Evolutionary conservation across 2,888 invertebrate genomes (phyloP).

Genomic region (Cosmopolites sordidus): DNA sequence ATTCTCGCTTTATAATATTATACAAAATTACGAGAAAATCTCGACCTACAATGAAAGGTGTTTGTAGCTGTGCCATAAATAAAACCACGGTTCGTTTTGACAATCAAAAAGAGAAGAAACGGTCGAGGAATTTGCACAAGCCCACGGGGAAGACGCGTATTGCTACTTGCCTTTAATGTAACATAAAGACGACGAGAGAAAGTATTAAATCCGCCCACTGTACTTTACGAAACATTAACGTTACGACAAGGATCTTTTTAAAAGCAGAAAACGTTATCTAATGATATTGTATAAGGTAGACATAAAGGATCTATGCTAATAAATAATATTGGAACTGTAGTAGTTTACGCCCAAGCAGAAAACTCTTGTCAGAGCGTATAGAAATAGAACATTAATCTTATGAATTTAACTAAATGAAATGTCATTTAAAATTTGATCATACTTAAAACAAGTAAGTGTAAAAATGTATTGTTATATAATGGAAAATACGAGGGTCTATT

Average conservation of each 20-base stretch:
- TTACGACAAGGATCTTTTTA: constrained; percentile 17
- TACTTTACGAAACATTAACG: constrained; percentile 15
- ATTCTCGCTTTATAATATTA: too few relatives aligned
- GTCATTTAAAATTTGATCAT: too few relatives aligned
- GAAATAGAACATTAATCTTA: too few relatives aligned
- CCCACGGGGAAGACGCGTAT: not conserved
- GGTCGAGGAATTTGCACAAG: not conserved
- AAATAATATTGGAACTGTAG: constrained; percentile 21
- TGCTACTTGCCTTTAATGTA: not conserved
- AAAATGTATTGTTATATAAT: not conserved
- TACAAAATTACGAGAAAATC: too few relatives aligned
- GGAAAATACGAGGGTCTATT: too few relatives aligned
- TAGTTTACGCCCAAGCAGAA: constrained; percentile 14
- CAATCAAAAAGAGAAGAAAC: too few relatives aligned
- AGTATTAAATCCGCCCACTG: constrained; percentile 17
- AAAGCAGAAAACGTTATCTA: constrained; percentile 15
- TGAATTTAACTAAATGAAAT: too few relatives aligned
- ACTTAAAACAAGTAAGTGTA: too few relatives aligned
- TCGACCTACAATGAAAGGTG: too few relatives aligned
- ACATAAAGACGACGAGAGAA: constrained; percentile 10
- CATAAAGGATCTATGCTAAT: constrained; percentile 20
- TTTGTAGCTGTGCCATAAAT: too few relatives aligned
- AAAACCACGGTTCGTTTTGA: too few relatives aligned
- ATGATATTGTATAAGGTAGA: constrained; percentile 17
- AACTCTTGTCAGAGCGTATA: too few relatives aligned